Conservation (phyloP, 2,888 invertebrate species). For the Acholoe squamosa region DNA sequence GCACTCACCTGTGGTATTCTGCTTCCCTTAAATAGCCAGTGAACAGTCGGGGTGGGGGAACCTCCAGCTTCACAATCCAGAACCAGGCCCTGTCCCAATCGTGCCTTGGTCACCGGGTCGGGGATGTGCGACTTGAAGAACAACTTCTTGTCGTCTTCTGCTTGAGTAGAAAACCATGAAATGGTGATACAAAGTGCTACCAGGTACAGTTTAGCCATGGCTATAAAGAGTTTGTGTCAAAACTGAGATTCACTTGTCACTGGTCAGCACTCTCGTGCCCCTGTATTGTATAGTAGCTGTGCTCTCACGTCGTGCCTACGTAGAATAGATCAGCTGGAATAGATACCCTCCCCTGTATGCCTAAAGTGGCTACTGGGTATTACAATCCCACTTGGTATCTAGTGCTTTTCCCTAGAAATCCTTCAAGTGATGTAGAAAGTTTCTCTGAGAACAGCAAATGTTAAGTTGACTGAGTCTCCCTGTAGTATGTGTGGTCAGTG, state of each 20-base stretch:
- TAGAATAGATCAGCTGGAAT: no score
- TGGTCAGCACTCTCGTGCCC: no score
- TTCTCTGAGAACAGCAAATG: no score
- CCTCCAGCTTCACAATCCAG: constrained; percentile 60
- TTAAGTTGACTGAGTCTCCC: no score
- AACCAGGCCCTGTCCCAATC: constrained; percentile 56
- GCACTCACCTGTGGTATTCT: constrained; percentile 58
- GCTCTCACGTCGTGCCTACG: no score
- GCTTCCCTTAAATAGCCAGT: constrained; percentile 62
- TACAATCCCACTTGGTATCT: no score
- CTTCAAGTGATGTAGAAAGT: no score
- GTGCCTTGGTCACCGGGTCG: constrained; percentile 6
- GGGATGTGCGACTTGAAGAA: constrained; percentile 61
- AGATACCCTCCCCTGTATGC: no score
- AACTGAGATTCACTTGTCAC: no score
- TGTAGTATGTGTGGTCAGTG: neutral
- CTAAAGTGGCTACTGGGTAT: no score
- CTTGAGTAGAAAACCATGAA: constrained; percentile 45
- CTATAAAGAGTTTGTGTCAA: neutral
- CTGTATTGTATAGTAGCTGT: no score
- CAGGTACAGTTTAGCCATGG: constrained; percentile 9
- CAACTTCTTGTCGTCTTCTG: constrained; percentile 45
- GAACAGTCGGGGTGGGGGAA: constrained; percentile 57
- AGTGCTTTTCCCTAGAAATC: no score
- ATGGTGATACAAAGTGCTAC: constrained; percentile 15